Base-by-base conservation (phyloP, 2,888 invertebrate species). In the Caenorhabditis plicata region DNA sequence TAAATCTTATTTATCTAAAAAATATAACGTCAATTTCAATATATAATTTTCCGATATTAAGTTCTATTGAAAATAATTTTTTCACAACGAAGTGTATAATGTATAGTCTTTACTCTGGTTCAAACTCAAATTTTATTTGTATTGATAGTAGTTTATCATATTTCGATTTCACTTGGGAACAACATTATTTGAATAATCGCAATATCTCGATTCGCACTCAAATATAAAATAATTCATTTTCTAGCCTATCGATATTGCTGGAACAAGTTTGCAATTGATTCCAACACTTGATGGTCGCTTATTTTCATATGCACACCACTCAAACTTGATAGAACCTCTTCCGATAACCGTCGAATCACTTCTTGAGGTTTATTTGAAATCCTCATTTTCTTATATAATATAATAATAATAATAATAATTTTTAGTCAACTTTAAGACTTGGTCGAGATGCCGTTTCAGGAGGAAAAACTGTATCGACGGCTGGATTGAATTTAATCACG, bases 381-480 rank as follows among this genome's bases (percentile, higher is more conserved):
- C 7, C 27, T 40, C 13, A 13, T 26, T 11, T 40, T 4, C 17
- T 13, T 26, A 40, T 27, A 15, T 26, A 48, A 29, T 4, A 5
- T 42, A 23, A 22, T 11, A 39, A 39, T 11, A 25, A n/a, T 4
- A 39, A 39, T 20, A n/a, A n/a, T n/a, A n/a, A 27, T 23, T 44
- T 57, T 23, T 17, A 62, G 56, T 62, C 68, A 4, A 63, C 69
- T 0, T 89, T 89, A 81, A 88, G 89, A 74, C 89, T 92, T 75
- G 89, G 81, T 25, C 81, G 81, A 33, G 84, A 85, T 4, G 81
- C 83, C 31, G 81, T 85, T 62, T 82, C 84, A 46, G 85, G 94
- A 54, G 91, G 92, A 1, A 89, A 90, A 77, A 92, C 92, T 82
- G 88, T 89, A 0, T 85, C 88, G 50, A 90, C 90, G 46, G 89